A percentile compares a stretch with the other conserved stretches of the same genome.
Conservation (phyloP, 2,113 vertebrate species). For the Psettodes erumei region DNA sequence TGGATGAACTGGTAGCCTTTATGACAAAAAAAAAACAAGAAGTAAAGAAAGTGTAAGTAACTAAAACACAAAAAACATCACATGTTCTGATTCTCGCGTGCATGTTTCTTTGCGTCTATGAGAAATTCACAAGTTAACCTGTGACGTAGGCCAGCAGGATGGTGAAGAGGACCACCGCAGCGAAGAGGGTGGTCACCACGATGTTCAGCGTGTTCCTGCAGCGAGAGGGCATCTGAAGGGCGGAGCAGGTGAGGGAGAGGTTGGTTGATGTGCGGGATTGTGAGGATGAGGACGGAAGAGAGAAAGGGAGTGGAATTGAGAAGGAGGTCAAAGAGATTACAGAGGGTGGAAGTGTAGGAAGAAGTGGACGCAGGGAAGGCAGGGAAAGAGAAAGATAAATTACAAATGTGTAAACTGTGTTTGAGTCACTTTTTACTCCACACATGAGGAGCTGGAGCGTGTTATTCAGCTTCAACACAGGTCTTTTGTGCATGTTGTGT, state of each 20-base stretch:
- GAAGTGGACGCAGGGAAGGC: not conserved
- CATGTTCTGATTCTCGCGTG: not conserved
- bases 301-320: too few species aligned
- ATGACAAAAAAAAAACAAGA: not conserved
- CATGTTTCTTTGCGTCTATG: not conserved
- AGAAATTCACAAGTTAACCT: slow-evolving; percentile 48
- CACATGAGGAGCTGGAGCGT: not conserved
- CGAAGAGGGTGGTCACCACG: slow-evolving; percentile 93
- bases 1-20: slow-evolving; percentile 97
- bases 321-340: not conserved
- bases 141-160: slow-evolving; percentile 96
- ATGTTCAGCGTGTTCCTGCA: slow-evolving; percentile 90
- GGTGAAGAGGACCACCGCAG: slow-evolving; percentile 92
- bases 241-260: too few species aligned
- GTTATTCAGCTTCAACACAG: slow-evolving; percentile 3
- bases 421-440: not conserved
- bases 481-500: slow-evolving; percentile 1
- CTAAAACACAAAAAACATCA: not conserved
- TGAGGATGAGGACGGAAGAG: not conserved
- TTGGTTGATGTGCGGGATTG: too few species aligned
- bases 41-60: not conserved
- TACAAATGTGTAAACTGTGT: not conserved
- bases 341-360: not conserved
- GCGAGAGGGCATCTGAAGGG: slow-evolving; percentile 92
- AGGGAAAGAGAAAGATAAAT: not conserved